Conservation (phyloP, 92 coral and sea anemone genomes). For the Porites lobata region DNA sequence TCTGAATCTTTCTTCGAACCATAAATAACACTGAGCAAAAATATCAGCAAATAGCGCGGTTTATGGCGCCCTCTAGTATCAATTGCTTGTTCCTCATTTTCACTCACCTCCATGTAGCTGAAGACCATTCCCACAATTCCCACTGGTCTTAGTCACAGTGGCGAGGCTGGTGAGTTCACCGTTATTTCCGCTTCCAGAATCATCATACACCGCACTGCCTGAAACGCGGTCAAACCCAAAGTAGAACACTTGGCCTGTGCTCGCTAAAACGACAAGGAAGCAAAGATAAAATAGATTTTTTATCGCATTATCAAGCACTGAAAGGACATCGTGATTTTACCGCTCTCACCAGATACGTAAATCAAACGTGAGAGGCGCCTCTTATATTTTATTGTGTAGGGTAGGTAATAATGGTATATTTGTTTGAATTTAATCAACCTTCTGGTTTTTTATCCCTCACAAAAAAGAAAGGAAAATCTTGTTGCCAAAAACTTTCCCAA, state of each 20-base stretch:
- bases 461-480: no score
- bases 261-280: slow-evolving; percentile 7
- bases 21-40: not conserved
- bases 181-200: slow-evolving; percentile 90
- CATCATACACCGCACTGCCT: slow-evolving; percentile 90
- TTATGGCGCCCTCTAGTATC: not conserved
- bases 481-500: no score
- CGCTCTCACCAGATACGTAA: no score
- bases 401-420: no score
- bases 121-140: slow-evolving; percentile 94
- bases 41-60: not conserved
- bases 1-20: no score
- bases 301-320: not conserved
- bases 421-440: no score
- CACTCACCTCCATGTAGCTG: slow-evolving; percentile 86
- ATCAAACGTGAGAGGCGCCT: no score
- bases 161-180: slow-evolving; percentile 88
- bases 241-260: slow-evolving; percentile 77
- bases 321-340: not conserved
- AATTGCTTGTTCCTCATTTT: no score
- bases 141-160: slow-evolving; percentile 85
- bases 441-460: no score
- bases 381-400: no score
- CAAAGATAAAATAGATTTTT: not conserved
- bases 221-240: slow-evolving; percentile 97